phyloP scores from a whole-genome alignment of 2,888 invertebrate genomes.

The Caenorhabditis sp. region DNA sequence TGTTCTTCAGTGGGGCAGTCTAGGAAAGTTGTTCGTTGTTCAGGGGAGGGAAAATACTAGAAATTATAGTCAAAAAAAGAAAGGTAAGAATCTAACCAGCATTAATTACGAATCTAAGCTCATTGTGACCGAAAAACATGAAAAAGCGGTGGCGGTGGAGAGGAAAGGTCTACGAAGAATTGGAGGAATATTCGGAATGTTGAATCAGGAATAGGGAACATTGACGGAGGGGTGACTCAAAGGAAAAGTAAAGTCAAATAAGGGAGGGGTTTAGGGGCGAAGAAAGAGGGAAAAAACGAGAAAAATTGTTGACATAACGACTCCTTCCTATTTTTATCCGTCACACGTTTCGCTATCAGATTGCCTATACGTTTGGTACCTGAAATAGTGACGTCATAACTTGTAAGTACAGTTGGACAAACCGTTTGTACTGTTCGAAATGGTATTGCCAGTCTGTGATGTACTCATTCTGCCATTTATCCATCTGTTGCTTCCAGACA shows the following conservation, averaged over 20 bases:
- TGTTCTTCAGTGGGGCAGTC: too few species aligned
- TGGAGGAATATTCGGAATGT: constrained; percentile 56
- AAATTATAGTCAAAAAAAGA: not conserved
- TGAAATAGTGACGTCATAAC: constrained; percentile 28
- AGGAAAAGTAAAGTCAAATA: constrained; percentile 40
- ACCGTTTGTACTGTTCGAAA: constrained; percentile 79
- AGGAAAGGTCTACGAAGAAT: constrained; percentile 14
- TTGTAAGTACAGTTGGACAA: too few species aligned
- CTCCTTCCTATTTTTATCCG: constrained; percentile 40
- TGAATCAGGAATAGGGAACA: constrained; percentile 47
- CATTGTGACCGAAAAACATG: constrained; percentile 44
- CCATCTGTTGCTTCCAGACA: constrained; percentile 79
- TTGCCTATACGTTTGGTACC: constrained; percentile 74
- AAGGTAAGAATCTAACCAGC: constrained; percentile 32
- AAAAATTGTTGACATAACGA: constrained; percentile 49
- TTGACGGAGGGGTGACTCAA: constrained; percentile 44
- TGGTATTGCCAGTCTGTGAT: constrained; percentile 78
- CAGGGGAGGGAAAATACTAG: not conserved
- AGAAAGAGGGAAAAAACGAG: constrained; percentile 1
- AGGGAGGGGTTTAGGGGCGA: constrained; percentile 21
- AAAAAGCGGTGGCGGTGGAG: not conserved
- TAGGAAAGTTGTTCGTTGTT: too few species aligned
- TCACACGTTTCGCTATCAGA: constrained; percentile 67
- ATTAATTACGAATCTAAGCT: constrained; percentile 55
- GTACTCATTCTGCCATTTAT: constrained; percentile 78